Evolutionary conservation across 2,113 vertebrate genomes (phyloP).

Genomic region (Sinosuthora webbiana): DNA sequence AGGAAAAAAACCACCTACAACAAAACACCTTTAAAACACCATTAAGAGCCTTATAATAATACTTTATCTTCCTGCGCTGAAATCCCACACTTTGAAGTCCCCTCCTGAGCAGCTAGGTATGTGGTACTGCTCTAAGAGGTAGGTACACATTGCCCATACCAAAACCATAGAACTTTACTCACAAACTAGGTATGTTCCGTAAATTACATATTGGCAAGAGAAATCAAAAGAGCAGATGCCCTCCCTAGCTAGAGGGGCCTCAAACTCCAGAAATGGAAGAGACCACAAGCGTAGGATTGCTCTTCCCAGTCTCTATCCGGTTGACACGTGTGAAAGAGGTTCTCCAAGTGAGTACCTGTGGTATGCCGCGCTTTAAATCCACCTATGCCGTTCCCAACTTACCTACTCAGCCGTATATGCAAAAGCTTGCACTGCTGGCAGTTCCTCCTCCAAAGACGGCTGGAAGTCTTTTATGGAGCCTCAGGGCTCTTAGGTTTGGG

Average conservation of each 20-base stretch:
- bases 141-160: fast-evolving
- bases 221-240: not conserved
- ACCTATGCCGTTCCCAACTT: constrained; percentile 18
- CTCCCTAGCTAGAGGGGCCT: not conserved
- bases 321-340: fast-evolving
- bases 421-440: not conserved
- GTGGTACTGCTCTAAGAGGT: too few relatives aligned
- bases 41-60: fast-evolving
- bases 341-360: not conserved
- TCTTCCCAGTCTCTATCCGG: not conserved
- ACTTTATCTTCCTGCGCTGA: not conserved
- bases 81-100: not conserved
- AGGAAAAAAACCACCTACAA: not conserved
- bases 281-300: fast-evolving
- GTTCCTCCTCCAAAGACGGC: not conserved
- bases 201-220: not conserved
- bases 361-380: not conserved
- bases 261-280: not conserved
- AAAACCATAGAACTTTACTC: fast-evolving
- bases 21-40: not conserved
- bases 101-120: not conserved
- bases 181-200: fast-evolving
- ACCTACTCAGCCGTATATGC: not conserved
- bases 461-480: not conserved
- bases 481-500: not conserved